Evolutionary conservation across 2,888 invertebrate genomes (phyloP).

Genomic region (Volucella zonaria): DNA sequence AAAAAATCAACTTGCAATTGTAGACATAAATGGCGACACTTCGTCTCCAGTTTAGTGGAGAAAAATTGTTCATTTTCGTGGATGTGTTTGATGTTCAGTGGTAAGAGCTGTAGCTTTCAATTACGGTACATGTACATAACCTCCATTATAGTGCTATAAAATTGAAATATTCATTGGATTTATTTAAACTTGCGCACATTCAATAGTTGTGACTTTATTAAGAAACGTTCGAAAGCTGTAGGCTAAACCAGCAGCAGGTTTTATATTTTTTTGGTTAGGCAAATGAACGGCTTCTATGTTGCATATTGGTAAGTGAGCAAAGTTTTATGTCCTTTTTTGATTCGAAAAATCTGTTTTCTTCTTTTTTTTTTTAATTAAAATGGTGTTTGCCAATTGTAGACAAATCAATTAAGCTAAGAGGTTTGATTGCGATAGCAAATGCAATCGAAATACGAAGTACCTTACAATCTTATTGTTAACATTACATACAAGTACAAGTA

Average conservation of each 20-base stretch:
- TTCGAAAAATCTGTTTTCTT: constrained; percentile 10
- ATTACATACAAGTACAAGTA: too few species aligned
- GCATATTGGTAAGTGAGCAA: constrained; percentile 29
- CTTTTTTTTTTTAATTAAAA: constrained; percentile 31
- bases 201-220: constrained; percentile 42
- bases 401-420: constrained; percentile 10
- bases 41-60: constrained; percentile 57
- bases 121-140: constrained; percentile 3
- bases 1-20: constrained; percentile 55
- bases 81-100: constrained; percentile 9
- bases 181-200: constrained; percentile 8
- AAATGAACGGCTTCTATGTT: constrained; percentile 22
- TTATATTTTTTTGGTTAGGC: constrained; percentile 42
- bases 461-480: too few species aligned
- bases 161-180: constrained; percentile 32
- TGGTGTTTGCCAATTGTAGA: not conserved
- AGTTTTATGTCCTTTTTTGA: constrained; percentile 47
- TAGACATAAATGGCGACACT: constrained; percentile 67
- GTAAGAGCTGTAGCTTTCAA: constrained; percentile 2
- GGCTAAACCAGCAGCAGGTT: constrained; percentile 42
- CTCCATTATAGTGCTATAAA: constrained; percentile 19
- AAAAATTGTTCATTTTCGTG: constrained; percentile 62
- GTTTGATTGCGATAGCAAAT: too few species aligned
- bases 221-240: constrained; percentile 35
- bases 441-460: too few species aligned